phyloP scores from a whole-genome alignment of 2,888 invertebrate species.

The Gastrophysa polygoni region DNA sequence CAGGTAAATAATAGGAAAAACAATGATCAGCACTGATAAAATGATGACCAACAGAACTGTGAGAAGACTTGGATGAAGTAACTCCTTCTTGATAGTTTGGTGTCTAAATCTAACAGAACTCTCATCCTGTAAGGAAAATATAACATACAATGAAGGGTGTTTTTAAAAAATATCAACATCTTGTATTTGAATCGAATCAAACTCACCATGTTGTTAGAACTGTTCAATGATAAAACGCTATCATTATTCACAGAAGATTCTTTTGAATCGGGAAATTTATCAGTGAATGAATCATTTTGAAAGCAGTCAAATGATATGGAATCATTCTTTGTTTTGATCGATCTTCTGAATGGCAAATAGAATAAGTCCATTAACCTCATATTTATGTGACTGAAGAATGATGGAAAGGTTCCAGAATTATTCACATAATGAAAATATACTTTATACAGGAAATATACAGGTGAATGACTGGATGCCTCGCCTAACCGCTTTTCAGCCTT shows the following conservation, averaged over 20 bases:
- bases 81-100: background rate
- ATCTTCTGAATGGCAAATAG: background rate
- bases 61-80: background rate
- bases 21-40: conserved; percentile 55
- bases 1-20: conserved; percentile 56
- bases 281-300: background rate
- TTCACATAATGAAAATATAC: no score
- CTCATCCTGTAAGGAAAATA: background rate
- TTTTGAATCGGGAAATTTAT: background rate
- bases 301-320: background rate
- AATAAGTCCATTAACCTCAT: background rate
- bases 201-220: background rate
- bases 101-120: background rate
- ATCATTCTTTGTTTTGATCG: background rate
- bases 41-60: conserved; percentile 48
- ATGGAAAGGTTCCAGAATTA: no score
- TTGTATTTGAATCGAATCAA: background rate
- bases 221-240: background rate
- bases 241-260: background rate
- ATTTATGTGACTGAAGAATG: background rate
- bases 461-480: no score
- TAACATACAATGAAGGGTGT: background rate
- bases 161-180: background rate
- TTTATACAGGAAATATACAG: no score
- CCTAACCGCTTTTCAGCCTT: no score